phyloP scores from a whole-genome alignment of 1,140 invertebrate genomes.

The Linepithema humile region DNA sequence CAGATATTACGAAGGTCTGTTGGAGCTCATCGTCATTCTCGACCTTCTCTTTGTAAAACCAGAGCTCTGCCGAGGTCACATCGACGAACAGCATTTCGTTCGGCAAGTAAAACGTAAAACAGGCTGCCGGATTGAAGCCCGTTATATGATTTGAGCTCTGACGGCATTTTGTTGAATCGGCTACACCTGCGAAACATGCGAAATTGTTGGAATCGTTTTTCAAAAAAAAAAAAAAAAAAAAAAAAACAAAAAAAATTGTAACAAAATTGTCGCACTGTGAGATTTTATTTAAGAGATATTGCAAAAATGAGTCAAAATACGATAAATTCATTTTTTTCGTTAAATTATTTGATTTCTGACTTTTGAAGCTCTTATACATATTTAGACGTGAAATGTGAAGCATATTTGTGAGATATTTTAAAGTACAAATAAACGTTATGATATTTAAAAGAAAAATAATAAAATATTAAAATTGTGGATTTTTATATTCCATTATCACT shows the following conservation, averaged over 20 bases:
- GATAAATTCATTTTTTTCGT: background rate
- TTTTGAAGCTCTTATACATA: background rate
- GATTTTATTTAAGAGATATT: background rate
- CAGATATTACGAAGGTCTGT: conserved; percentile 91
- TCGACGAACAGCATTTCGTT: conserved; percentile 89
- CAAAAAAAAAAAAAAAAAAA: too few species aligned
- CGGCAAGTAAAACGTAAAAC: conserved; percentile 88
- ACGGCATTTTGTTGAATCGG: conserved; percentile 76
- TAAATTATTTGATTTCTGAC: background rate
- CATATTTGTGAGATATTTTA: too few species aligned
- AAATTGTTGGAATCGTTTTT: conserved; percentile 1
- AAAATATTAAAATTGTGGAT: background rate
- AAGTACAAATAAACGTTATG: too few species aligned
- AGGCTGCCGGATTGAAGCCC: conserved; percentile 87
- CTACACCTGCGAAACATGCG: conserved; percentile 63
- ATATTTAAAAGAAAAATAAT: too few species aligned
- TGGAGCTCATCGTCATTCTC: conserved; percentile 84
- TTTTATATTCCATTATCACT: background rate
- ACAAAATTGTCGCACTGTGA: background rate
- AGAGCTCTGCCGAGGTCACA: conserved; percentile 90
- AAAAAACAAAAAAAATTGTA: too few species aligned
- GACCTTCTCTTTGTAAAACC: conserved; percentile 91
- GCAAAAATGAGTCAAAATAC: background rate
- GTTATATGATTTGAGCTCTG: conserved; percentile 79
- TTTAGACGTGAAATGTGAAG: background rate